Evolutionary conservation across 2,113 vertebrate genomes (phyloP), one percentile per base, ranked within the genome.

Genomic region (Aphyosemion australe): DNA sequence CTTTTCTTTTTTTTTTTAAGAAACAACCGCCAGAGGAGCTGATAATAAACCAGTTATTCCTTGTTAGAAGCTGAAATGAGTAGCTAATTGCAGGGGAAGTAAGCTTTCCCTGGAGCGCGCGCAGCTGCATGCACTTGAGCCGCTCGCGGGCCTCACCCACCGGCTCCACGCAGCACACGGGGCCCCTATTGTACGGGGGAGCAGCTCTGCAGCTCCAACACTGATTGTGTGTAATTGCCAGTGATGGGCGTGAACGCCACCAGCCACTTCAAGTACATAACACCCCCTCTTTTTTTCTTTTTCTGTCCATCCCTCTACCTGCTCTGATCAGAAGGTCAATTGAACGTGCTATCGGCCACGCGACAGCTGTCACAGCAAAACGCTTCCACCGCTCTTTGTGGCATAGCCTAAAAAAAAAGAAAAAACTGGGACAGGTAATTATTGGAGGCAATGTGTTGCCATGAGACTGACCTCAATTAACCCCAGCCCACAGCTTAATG

Each of bases 101-200:
- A 92, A 77, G 85, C 80, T 72, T 93, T 87, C 76, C 93, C 93
- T 93, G 91, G 91, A 93, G 93, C 94, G 89, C 94, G 85, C 93
- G 95, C 97, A 99, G 97, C 97, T 99, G 97, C 96, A 98, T 92
- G 92, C 95, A 97, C 97, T 99, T 99, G 94, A 99, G 94, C 90
- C 19, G 52, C 82, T 58, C 65, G 72, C 80, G 72, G 90, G 83
- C 74, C 92, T 95, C 93, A 93, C 94, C 95, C 95, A 93, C 93
- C 93, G 94, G 94, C 94, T 96, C 93, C 54, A 92, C 94, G 26
- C 13, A 84, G 93, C 94, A 93, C 94, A 94, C 94, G 90, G 93
- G 94, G 91, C 82, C 93, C 80, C 53, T 93, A 95, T 98, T 98
- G 96, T 98, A 34, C 50, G 82, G 53, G 88, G 91, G 91, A 93